Evolutionary conservation across 1,140 invertebrate species (phyloP).

Genomic region (Drosophila parvula): DNA sequence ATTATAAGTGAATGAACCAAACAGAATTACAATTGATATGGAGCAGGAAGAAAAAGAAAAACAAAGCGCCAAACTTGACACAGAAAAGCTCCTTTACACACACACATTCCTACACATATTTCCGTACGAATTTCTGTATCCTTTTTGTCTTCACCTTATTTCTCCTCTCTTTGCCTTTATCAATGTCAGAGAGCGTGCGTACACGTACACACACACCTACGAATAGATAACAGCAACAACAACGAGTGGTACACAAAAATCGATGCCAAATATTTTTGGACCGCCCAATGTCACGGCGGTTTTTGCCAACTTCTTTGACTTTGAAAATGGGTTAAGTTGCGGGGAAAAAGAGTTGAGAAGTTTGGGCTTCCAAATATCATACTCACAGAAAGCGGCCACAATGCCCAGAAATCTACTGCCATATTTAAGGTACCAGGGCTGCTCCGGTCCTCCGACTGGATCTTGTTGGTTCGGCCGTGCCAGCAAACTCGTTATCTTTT

Average conservation of each 20-base stretch:
- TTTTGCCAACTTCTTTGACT: slow-evolving; percentile 13
- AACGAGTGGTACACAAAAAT: slow-evolving; percentile 72
- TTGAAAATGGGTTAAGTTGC: slow-evolving; percentile 6
- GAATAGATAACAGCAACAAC: slow-evolving; percentile 57
- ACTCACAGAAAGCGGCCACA: slow-evolving; percentile 92
- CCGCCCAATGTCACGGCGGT: slow-evolving; percentile 31
- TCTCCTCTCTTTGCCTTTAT: slow-evolving; percentile 62
- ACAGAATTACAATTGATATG: slow-evolving; percentile 32
- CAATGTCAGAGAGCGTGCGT: slow-evolving; percentile 74
- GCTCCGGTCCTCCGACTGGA: slow-evolving; percentile 91
- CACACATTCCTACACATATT: background rate
- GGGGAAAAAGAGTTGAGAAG: background rate
- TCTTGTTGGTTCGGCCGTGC: slow-evolving; percentile 87
- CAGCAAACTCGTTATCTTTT: slow-evolving; percentile 91
- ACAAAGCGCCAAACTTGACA: slow-evolving; percentile 57
- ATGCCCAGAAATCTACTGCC: slow-evolving; percentile 92
- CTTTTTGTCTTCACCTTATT: slow-evolving; percentile 60
- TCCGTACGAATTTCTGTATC: slow-evolving; percentile 70
- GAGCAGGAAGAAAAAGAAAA: slow-evolving; percentile 9
- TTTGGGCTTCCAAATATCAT: slow-evolving; percentile 2
- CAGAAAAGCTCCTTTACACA: slow-evolving; percentile 40
- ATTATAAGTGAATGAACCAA: slow-evolving; percentile 35
- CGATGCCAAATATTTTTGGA: slow-evolving; percentile 67
- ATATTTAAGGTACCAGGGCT: slow-evolving; percentile 95
- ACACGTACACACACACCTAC: slow-evolving; percentile 31